Evolutionary conservation across 2,797 vertebrate genomes (phyloP), one percentile per base, ranked within the genome.

Genomic region (Epinephelus malabaricus): DNA sequence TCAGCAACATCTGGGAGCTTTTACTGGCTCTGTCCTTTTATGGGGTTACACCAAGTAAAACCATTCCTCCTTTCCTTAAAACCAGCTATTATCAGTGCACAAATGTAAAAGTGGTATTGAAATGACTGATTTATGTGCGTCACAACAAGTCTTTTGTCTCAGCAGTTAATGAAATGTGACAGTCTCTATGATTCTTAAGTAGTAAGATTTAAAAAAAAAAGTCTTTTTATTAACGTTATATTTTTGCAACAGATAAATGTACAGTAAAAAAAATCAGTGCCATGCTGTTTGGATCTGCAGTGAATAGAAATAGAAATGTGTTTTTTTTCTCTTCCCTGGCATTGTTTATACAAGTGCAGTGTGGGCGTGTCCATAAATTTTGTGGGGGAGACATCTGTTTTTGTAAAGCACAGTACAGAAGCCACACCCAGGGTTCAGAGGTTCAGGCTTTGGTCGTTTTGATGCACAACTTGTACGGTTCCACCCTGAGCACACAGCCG

Each of bases 391-490:
- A 87, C 93, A 93, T 93, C 92, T 92, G 91, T 92, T 92, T 92
- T 92, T 89, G 59, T 78, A 85, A 89, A 90, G 88, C 88, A 56
- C 86, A 69, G 90, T 63, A 77, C 81, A 89, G 84, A 89, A 82
- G 91, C 87, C 94, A 88, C 94, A 91, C 94, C 93, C 92, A 85
- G 66, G 73, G 93, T 92, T 93, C 89, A 92, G 87, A 91, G 81
- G 92, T 89, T 91, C 86, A 92, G 85, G 23, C 75, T 85, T 81
- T 82, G 64, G 81, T 88, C 47, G 77, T 50, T 91, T 92, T 90
- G 78, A 89, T 90, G 81, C 83, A 80, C 64, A 79, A 58, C 78
- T 79, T 79, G 60, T 72, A 23, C 73, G 25, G 63, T 80, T 89
- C 88, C 81, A 83, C 86, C 80, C 81, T 7, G n/a, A 79, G 54